A percentile compares a stretch with the other conserved stretches of the same genome.
phyloP scores from a whole-genome alignment of 64 coral and sea anemone genomes.

The Pocillopora verrucosa region DNA sequence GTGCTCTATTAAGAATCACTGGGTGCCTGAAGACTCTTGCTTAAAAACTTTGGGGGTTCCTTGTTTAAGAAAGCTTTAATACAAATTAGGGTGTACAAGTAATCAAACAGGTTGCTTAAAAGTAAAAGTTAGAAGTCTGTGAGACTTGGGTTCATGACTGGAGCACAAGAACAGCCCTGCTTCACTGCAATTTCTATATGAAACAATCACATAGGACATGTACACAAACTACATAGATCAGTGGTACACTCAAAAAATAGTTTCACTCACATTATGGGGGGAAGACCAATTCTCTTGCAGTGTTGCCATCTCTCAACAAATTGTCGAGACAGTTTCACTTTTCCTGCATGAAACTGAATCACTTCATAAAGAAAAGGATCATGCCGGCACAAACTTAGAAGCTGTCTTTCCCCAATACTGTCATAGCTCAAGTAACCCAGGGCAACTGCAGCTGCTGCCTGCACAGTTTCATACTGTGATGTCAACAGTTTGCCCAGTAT shows the following conservation, averaged over 20 bases:
- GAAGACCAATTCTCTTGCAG: constrained; percentile 78
- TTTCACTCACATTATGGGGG: constrained; percentile 89
- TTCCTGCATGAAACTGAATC: constrained; percentile 85
- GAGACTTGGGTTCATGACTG: no score
- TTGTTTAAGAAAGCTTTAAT: no score
- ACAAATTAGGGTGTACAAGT: no score
- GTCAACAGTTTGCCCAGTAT: constrained; percentile 73
- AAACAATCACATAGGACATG: no score
- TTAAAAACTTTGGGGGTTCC: no score
- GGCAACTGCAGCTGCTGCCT: constrained; percentile 82
- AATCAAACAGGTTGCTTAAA: no score
- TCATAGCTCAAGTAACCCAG: constrained; percentile 88
- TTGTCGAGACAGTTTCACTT: constrained; percentile 91
- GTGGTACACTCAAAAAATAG: not conserved
- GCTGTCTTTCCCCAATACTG: constrained; percentile 82
- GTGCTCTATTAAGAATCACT: no score
- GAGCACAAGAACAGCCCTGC: no score
- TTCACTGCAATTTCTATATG: no score
- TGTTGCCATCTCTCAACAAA: constrained; percentile 98
- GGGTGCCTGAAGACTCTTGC: no score
- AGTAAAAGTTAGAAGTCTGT: no score
- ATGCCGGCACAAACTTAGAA: constrained; percentile 84
- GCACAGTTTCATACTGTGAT: constrained; percentile 86
- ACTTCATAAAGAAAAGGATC: constrained; percentile 93
- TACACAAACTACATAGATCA: not conserved